Evolutionary conservation across 1,140 invertebrate genomes (phyloP), one percentile per base, ranked within the genome.

Genomic region (Ceratina australensis): DNA sequence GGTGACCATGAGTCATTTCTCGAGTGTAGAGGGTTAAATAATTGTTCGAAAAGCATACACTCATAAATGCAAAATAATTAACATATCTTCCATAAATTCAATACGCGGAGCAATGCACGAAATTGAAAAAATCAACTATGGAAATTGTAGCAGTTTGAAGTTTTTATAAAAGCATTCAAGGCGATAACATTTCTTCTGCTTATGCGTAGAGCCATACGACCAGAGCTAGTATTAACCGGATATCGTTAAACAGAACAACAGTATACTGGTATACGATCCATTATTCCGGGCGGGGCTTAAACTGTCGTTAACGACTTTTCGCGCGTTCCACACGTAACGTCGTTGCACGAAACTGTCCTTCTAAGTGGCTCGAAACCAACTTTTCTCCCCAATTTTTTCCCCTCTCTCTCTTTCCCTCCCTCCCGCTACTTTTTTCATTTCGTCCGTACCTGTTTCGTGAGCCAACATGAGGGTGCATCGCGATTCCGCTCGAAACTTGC

Each of bases 231-330:
- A 68, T 83, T 78, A 78, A 18, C 52, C 24, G 75, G 54, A 59
- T 66, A 67, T 81, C 63, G 73, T 82, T 82, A 82, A 82, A 83
- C 52, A 65, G 61, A 73, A 69, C 64, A 69, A 65, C 68, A 28
- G 52, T 42, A 42, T 42, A 42, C 33, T 42, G 33, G 2, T 42
- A 42, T 73, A 80, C 72, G 68, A 80, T 72, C 81, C 72, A 77
- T 83, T 83, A 83, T 73, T 65, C 26, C 54, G 7, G 33, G 28
- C 63, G 56, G 57, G 60, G 82, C 71, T 84, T 81, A 84, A 77
- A 81, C 69, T 71, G 82, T 74, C 78, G 82, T 84, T 84, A 84
- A 84, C 83, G 78, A 84, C 82, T 73, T 80, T 63, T 72, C 64
- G 69, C 72, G 54, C 74, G 33, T 59, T 50, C 24, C 47, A n/a